A percentile compares a stretch with the other conserved stretches of the same genome.
Conservation (phyloP, 1,140 invertebrate genomes). For the Temnothorax longispinosus region DNA sequence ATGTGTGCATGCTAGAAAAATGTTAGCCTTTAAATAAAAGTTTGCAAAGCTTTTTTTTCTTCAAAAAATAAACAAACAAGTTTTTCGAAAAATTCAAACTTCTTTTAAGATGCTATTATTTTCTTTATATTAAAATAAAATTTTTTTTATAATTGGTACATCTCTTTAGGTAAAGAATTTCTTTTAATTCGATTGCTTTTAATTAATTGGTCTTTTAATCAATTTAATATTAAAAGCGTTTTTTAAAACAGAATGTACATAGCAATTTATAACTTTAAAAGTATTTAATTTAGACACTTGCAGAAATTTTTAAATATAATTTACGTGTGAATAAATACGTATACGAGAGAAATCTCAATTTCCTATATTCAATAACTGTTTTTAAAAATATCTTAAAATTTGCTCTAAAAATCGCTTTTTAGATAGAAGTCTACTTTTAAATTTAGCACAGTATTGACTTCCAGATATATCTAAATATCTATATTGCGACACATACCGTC, state of each 20-base stretch:
- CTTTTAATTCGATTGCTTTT: too few species aligned
- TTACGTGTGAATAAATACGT: not conserved
- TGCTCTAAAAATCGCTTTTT: not conserved
- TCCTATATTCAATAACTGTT: not conserved
- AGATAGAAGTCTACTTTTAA: not conserved
- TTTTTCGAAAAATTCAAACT: too few species aligned
- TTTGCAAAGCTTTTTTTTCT: too few species aligned
- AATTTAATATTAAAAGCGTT: too few species aligned
- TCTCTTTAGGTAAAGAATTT: not conserved
- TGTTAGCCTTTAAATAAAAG: too few species aligned
- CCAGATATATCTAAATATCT: not conserved
- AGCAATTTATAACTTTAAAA: not conserved
- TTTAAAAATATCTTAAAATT: not conserved
- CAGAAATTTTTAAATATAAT: not conserved
- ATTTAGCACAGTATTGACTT: conserved; percentile 29
- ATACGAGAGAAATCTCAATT: not conserved
- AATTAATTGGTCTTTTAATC: too few species aligned
- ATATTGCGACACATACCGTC: not conserved
- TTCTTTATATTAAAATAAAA: too few species aligned
- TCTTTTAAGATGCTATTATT: too few species aligned
- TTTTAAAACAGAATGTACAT: too few species aligned
- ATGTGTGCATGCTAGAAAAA: too few species aligned
- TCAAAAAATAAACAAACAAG: too few species aligned
- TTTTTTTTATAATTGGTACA: too few species aligned
- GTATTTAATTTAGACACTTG: not conserved